These are phyloP conservation scores for Scaptomyza hsui DNA, from an alignment of 1,140 invertebrate species.

Conservation along the genomic window DNA sequence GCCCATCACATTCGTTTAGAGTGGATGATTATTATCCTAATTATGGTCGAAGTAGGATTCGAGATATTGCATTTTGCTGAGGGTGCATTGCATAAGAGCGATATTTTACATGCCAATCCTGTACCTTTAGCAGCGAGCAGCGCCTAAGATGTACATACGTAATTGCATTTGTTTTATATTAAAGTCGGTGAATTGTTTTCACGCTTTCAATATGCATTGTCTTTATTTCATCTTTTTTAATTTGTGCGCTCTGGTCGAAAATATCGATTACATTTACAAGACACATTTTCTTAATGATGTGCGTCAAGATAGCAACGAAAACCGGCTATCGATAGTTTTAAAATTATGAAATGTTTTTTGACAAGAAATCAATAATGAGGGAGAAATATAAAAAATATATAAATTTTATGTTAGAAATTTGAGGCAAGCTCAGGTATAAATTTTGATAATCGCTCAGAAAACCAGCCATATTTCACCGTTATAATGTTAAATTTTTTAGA, in stretches of 20 bases:
- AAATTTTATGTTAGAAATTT: too few relatives aligned
- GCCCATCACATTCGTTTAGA: slow-evolving; percentile 95
- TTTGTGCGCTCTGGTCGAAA: background rate
- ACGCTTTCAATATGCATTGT: background rate
- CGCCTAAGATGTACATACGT: slow-evolving; percentile 13
- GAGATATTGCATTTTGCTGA: slow-evolving; percentile 93
- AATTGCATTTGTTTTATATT: slow-evolving; percentile 13
- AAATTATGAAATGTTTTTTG: too few relatives aligned
- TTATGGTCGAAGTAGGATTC: slow-evolving; percentile 96
- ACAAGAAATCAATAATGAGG: too few relatives aligned
- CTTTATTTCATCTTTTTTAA: background rate
- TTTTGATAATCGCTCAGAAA: too few relatives aligned
- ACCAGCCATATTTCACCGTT: too few relatives aligned
- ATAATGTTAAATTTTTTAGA: too few relatives aligned
- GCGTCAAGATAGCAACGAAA: too few relatives aligned
- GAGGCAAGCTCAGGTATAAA: too few relatives aligned
- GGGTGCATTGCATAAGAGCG: slow-evolving; percentile 43
- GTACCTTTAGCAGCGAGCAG: slow-evolving; percentile 13
- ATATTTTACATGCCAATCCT: slow-evolving; percentile 5
- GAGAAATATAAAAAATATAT: too few relatives aligned
- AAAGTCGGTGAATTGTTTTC: slow-evolving; percentile 17
- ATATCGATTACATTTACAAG: background rate
- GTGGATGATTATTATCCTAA: slow-evolving; percentile 98
- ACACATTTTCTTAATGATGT: too few relatives aligned
- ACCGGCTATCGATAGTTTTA: too few relatives aligned